Evolutionary conservation across 2,888 invertebrate species (phyloP), one percentile per base, ranked within the genome.

Genomic region (Campopleginae sp.): DNA sequence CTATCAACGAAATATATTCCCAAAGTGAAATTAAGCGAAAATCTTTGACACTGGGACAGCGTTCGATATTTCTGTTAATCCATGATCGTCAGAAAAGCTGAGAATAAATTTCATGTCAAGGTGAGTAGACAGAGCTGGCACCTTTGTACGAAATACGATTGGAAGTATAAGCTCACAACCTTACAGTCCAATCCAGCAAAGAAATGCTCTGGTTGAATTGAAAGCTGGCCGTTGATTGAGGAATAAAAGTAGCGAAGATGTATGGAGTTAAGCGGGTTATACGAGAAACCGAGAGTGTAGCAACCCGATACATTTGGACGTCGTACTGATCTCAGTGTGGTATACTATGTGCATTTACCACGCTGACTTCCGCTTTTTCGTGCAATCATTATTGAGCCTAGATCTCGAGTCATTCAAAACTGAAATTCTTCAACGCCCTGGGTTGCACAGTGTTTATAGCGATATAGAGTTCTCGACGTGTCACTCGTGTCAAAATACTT

Each of bases 191-290:
- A 51, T 42, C 48, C n/a, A 51, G 42, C 23, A 72, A 48, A 68
- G 77, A 42, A 77, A 78, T 68, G 66, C 68, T 71, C 61, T 46
- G 19, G 46, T 23, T 51, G 79, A 70, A 48, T 61, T 19, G 23
- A 44, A 48, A 46, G 27, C 65, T 38, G 7, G 51, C 23, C n/a
- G 38, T 70, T 38, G 63, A 68, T 27, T 78, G 68, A 31, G 58
- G 48, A 48, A 77, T 42, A 42, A 75, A 80, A 80, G 70, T 77
- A 31, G 72, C 79, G 23, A 68, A 38, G 68, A 80, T 48, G 27
- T 77, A 83, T 75, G 54, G 76, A 65, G 65, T 19, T 77, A 76
- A 79, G 82, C 84, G 80, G 86, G 83, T 77, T 85, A 65, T 68
- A 70, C 31, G 63, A 76, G 63, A 82, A 27, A 70, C 78, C 51